Evolutionary conservation across 2,113 vertebrate genomes (phyloP).

Genomic region (Calyptomena viridis): DNA sequence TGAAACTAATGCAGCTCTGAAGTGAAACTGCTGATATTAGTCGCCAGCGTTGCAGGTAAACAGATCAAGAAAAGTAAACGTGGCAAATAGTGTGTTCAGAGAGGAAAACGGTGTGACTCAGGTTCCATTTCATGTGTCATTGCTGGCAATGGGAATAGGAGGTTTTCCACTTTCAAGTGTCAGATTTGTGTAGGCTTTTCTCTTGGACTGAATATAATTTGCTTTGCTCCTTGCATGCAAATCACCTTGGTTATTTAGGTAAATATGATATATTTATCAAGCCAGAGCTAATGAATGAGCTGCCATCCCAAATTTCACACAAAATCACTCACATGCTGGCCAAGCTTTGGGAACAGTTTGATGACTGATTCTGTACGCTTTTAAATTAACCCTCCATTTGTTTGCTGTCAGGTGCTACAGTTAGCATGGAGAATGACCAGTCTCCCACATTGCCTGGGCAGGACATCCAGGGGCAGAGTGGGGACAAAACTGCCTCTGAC

Average conservation of each 20-base stretch:
- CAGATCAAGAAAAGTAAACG: not conserved
- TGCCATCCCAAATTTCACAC: not conserved
- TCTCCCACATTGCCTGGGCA: not conserved
- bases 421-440: conserved; percentile 79
- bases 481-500: conserved; percentile 5
- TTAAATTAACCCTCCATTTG: conserved; percentile 18
- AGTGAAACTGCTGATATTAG: not conserved
- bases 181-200: not conserved
- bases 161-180: not conserved
- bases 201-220: not conserved
- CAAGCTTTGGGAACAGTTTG: not conserved
- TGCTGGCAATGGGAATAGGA: not conserved
- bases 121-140: not conserved
- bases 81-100: not conserved
- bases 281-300: not conserved
- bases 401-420: conserved; percentile 39
- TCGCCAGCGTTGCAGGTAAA: not conserved
- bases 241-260: not conserved
- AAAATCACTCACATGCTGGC: not conserved
- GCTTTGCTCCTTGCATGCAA: not conserved
- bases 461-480: conserved; percentile 34
- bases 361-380: not conserved
- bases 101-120: not conserved
- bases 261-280: not conserved
- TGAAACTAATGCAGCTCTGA: not conserved